Base-by-base conservation (phyloP, 2,113 vertebrate species). In the Pycnonotus jocosus region DNA sequence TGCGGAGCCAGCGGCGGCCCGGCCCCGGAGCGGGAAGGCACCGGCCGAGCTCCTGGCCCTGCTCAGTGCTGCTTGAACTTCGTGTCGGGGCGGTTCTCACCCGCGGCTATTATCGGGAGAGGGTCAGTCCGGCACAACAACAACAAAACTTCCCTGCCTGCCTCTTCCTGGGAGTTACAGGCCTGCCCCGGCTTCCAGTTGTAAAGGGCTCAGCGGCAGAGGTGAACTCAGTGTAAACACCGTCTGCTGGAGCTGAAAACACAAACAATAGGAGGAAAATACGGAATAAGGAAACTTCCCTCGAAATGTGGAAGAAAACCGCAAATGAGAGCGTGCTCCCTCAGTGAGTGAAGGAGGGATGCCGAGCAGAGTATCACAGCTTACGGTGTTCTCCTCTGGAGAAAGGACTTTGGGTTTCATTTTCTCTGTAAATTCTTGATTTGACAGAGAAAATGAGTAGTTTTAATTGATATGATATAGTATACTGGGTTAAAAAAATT, bases 241-340 rank as follows among this genome's bases (percentile, higher is more conserved):
- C 8, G 58, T 2, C 58, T 28, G 44, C 37, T 16, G 40, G 40
- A 5, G 5, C 3, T 5, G 60, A 33, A 44, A 22, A 11, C 13
- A 7, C 20, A 35, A n/a, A 91, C 93, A 89, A 78, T 86, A 7
- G 86, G 30, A 78, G 93, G 72, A 84, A 92, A 91, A 84, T 15
- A 45, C 6, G 24, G 51, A 94, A 47, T 60, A 50, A 62, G 69
- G 60, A 23, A 81, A 78, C 77, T 81, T 83, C 76, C 76, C 91
- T 65, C 35, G 65, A 57, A 62, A 70, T 11, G 60, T 19, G 56
- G 81, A 64, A 54, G 81, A 83, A 83, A 89, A 74, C 44, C 7
- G 33, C 48, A 35, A 35, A 60, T 8, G 60, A 19, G 62, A 79
- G 33, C 2, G 5, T 6, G 28, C 47, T 72, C 57, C 47, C 30